Evolutionary conservation across 2,888 invertebrate genomes (phyloP).

Genomic region (Desoria tigrina): DNA sequence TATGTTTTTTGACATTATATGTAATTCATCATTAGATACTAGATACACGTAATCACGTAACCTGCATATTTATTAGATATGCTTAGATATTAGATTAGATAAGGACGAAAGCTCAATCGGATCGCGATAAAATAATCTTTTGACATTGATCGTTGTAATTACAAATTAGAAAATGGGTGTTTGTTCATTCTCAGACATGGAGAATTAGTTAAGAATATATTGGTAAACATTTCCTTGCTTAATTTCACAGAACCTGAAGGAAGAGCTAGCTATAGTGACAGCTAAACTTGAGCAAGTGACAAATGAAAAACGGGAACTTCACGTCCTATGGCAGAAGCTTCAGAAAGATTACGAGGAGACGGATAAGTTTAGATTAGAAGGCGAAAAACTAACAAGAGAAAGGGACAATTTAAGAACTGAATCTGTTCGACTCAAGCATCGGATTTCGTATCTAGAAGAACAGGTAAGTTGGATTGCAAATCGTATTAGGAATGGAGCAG

Average conservation of each 20-base stretch:
- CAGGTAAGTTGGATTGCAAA: constrained; percentile 61
- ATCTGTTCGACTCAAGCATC: constrained; percentile 79
- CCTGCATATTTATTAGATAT: no score
- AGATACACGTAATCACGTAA: no score
- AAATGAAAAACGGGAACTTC: constrained; percentile 60
- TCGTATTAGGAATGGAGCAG: background rate
- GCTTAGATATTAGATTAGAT: no score
- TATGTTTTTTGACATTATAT: no score
- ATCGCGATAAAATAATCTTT: no score
- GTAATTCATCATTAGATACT: no score
- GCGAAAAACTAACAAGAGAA: constrained; percentile 53
- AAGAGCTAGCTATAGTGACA: constrained; percentile 64
- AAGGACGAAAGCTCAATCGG: no score
- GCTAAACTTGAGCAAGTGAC: constrained; percentile 67
- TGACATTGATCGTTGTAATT: no score
- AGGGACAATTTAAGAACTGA: constrained; percentile 65
- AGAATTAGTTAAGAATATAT: no score
- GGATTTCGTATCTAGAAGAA: constrained; percentile 86
- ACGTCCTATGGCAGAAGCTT: constrained; percentile 51
- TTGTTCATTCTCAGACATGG: no score
- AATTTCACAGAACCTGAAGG: constrained; percentile 58
- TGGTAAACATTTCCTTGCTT: no score
- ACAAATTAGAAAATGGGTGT: no score
- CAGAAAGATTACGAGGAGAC: constrained; percentile 53
- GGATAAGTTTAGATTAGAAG: constrained; percentile 58